phyloP scores from a whole-genome alignment of 2,888 invertebrate species.

The Hipparchia semele region DNA sequence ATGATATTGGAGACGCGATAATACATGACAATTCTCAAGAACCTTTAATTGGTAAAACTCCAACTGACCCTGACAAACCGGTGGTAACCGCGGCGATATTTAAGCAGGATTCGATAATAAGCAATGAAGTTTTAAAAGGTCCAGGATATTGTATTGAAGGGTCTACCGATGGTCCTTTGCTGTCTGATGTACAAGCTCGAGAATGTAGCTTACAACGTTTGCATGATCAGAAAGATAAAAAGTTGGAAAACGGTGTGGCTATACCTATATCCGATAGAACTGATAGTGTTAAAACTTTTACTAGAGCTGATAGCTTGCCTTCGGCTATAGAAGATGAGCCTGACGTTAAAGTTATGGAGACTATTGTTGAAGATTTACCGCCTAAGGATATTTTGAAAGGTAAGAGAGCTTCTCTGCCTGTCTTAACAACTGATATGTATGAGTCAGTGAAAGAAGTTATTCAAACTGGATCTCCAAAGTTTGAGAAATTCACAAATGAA shows the following conservation, averaged over 20 bases:
- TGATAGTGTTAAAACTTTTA: constrained; percentile 63
- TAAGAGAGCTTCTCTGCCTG: constrained; percentile 72
- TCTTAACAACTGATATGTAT: constrained; percentile 77
- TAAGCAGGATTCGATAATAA: constrained; percentile 84
- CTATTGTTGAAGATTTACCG: constrained; percentile 69
- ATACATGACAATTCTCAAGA: constrained; percentile 75
- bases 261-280: constrained; percentile 61
- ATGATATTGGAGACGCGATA: constrained; percentile 62
- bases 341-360: constrained; percentile 57
- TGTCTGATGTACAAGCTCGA: constrained; percentile 78
- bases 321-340: constrained; percentile 78
- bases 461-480: constrained; percentile 81
- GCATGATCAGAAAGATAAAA: constrained; percentile 69
- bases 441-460: constrained; percentile 82
- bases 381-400: constrained; percentile 62
- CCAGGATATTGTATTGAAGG: constrained; percentile 79
- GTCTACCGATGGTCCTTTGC: constrained; percentile 75
- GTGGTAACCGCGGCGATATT: constrained; percentile 88
- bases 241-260: constrained; percentile 69
- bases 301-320: constrained; percentile 81
- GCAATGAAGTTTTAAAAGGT: constrained; percentile 69
- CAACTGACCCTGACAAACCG: constrained; percentile 83
- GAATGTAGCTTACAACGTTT: constrained; percentile 73
- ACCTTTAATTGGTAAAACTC: constrained; percentile 74
- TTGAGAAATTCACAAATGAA: constrained; percentile 82